Conservation (phyloP, 2,888 invertebrate genomes). For the Suillia variegata region DNA sequence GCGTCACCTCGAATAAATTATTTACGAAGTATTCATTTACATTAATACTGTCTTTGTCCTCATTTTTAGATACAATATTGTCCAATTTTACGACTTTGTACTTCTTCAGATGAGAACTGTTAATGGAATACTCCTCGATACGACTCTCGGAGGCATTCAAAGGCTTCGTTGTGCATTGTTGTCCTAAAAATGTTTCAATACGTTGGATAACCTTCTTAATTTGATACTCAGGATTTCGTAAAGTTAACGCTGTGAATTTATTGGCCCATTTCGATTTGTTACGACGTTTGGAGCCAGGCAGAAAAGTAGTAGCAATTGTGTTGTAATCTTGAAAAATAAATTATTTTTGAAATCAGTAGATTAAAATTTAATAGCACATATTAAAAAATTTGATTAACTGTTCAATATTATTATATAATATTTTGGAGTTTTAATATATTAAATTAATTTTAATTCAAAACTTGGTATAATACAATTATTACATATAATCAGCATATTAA, state of each 20-base stretch:
- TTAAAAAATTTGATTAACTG: no score
- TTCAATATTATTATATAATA: no score
- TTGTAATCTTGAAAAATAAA: constrained; percentile 46
- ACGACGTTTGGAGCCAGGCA: constrained; percentile 33
- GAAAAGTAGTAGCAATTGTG: constrained; percentile 34
- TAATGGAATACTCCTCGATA: constrained; percentile 24
- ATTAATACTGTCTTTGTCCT: constrained; percentile 19
- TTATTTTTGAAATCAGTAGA: background rate
- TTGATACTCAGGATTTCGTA: constrained; percentile 48
- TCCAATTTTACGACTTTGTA: constrained; percentile 5
- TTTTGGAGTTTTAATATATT: no score
- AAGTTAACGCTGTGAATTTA: constrained; percentile 56
- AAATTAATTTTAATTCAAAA: no score
- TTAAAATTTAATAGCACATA: no score
- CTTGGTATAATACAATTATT: no score
- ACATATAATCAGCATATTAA: no score
- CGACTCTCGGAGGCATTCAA: constrained; percentile 11
- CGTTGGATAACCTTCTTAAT: constrained; percentile 40
- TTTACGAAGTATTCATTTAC: constrained; percentile 62
- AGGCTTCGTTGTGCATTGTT: constrained; percentile 33
- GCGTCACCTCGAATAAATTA: constrained; percentile 62
- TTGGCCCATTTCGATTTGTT: constrained; percentile 55
- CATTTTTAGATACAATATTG: constrained; percentile 24
- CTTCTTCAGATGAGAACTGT: constrained; percentile 33
- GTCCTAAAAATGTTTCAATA: constrained; percentile 41